Base-by-base conservation (phyloP, 2,888 invertebrate genomes). In the Cephus nigrinus region DNA sequence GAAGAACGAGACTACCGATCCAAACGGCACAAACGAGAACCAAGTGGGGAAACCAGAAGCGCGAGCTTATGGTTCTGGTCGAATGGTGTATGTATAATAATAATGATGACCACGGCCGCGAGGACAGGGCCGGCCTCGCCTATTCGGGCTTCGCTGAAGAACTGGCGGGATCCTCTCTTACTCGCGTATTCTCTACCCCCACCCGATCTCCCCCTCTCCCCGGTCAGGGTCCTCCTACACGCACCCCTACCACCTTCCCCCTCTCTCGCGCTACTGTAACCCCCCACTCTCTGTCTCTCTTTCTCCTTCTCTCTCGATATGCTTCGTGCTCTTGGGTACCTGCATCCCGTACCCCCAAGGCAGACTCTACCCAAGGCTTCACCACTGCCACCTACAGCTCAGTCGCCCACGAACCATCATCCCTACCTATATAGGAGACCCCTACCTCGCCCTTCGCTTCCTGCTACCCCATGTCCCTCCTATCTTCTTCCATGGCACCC, bases 131-230 rank as follows among this genome's bases (percentile, higher is more conserved):
- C 78, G 78, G 78, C 84, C 86, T 81, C 83, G 79, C 85, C 85
- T 81, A 81, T 78, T 79, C 86, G 86, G 88, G 87, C 85, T 85
- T 87, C 86, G 84, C 84, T 87, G 86, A 85, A 86, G 87, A 84
- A 90, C 89, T 89, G 87, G 85, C 86, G 85, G 84, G 86, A 81
- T 82, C 80, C 78, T 34, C 71, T 71, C 77, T 75, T 71, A 73
- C 79, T 71, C 71, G 71, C 71, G 71, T 31, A 55, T 55, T 23
- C 55, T 55, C 55, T 23, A 55, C 55, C 78, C 76, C 55, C 55
- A 55, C 55, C 23, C 55, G 9, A 55, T 55, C 23, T 9, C 23
- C 23, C 81, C 80, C 73, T 55, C 73, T 55, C 73, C 74, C 23
- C 69, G 31, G 73, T 34, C 69, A 30, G 68, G 9, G 71, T 15